Evolutionary conservation across 2,113 vertebrate species (phyloP), one percentile per base, ranked within the genome.

Genomic region (Leptodactylus fuscus): DNA sequence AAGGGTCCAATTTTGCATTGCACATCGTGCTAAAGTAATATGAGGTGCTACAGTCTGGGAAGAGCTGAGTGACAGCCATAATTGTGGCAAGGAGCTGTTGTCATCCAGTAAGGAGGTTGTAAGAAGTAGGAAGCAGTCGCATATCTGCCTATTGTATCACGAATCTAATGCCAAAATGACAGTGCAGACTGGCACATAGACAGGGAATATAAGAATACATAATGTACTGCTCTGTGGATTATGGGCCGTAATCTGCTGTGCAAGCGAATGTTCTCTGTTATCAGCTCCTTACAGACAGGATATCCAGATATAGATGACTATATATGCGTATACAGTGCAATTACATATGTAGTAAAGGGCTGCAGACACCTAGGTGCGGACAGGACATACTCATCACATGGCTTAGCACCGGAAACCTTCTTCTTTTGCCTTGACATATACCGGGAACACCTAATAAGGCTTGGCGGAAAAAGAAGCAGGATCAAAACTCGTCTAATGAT

Each of bases 401-500:
- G 49, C 53, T 60, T 36, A 44, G 55, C 20, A 11, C 78, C 78
- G 78, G 78, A 81, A 81, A 81, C 44, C 0, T 24, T 20, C 20
- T 27, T 29, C 44, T 1, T 1, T 4, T 7, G 6, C 5, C 36
- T 0, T n/a, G 75, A 62, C 12, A 41, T 7, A 58, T 32, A 46
- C 24, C 0, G 29, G 18, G n/a, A 53, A 49, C 82, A 78, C 32
- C 22, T 41, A 71, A 83, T 15, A 86, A 84, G 55, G 67, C 53
- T 84, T 29, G 51, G 7, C 67, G 77, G 77, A 73, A 86, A 44
- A 44, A 81, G 34, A 6, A 85, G 60, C 34, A 46, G 51, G 51
- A 73, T 73, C 48, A 86, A 86, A 77, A 77, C 83, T 46, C 51
- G 7, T 62, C 71, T 62, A n/a, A 46, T 48, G 3, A 34, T 32